Evolutionary conservation across 2,113 vertebrate species (phyloP).

Genomic region (Rhinichthys klamathensis): DNA sequence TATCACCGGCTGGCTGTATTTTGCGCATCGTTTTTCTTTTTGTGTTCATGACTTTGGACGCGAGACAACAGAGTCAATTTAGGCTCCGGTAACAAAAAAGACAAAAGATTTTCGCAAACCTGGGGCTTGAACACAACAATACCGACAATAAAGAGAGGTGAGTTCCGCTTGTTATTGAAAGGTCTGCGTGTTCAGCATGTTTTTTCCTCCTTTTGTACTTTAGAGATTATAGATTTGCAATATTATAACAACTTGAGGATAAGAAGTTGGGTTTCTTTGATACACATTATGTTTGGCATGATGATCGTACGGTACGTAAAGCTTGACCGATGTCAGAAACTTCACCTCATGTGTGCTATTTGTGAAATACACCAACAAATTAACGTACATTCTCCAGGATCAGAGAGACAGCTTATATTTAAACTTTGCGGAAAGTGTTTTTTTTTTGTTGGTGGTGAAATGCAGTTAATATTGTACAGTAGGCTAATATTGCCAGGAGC

Average conservation of each 20-base stretch:
- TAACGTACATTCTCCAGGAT: not conserved
- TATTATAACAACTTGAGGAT: constrained; percentile 1
- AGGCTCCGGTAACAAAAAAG: constrained; percentile 19
- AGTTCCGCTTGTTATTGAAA: constrained; percentile 29
- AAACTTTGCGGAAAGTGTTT: not conserved
- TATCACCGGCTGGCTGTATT: not conserved
- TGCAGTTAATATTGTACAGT: not conserved
- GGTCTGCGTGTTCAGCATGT: not conserved
- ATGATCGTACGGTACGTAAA: not conserved
- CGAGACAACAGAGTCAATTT: constrained; percentile 8
- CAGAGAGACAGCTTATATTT: not conserved
- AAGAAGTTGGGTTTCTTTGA: not conserved
- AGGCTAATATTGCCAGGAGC: not conserved
- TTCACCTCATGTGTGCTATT: not conserved
- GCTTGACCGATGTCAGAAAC: constrained; percentile 25
- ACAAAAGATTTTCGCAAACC: constrained; percentile 26
- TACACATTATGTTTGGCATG: not conserved
- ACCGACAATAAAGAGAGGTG: constrained; percentile 44
- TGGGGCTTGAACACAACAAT: constrained; percentile 24
- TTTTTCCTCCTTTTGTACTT: not conserved
- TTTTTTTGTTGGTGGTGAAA: not conserved
- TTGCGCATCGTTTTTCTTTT: not conserved
- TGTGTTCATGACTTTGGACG: constrained; percentile 24
- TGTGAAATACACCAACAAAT: not conserved
- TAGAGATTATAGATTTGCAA: not conserved